These are phyloP conservation scores for Zalophus californianus DNA, from an alignment of 2,797 vertebrate genomes.

Conservation along the genomic window DNA sequence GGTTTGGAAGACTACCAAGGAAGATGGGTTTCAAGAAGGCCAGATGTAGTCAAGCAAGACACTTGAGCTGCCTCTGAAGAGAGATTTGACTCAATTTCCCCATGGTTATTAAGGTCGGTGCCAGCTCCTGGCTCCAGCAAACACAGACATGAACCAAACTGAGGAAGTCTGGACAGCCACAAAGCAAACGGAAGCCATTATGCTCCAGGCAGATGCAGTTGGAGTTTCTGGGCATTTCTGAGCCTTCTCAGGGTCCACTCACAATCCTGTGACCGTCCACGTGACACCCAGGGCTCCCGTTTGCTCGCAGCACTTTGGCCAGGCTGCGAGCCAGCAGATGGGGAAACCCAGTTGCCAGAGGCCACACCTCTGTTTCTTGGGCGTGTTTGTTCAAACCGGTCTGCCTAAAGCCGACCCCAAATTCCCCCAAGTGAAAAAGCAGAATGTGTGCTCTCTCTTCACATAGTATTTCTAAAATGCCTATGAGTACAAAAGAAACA, in stretches of 20 bases:
- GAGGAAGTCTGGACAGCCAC: not conserved
- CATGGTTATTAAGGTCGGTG: not conserved
- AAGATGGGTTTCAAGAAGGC: not conserved
- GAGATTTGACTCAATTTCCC: not conserved
- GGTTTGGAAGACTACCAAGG: not conserved
- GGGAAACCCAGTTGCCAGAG: not conserved
- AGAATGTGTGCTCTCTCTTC: not conserved
- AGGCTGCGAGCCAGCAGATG: not conserved
- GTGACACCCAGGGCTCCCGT: not conserved
- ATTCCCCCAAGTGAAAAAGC: not conserved
- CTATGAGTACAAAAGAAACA: conserved; percentile 1
- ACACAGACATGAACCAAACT: not conserved
- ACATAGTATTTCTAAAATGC: conserved; percentile 25
- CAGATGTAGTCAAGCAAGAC: not conserved
- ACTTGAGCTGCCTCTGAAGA: not conserved
- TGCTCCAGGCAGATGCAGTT: accelerated
- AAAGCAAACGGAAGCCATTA: not conserved
- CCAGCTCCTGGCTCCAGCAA: not conserved
- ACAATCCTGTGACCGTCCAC: not conserved
- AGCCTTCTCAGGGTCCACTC: not conserved
- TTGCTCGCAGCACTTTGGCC: not conserved
- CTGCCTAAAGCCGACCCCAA: not conserved
- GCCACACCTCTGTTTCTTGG: not conserved
- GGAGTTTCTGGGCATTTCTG: not conserved
- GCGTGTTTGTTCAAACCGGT: accelerated